phyloP scores from a whole-genome alignment of 2,888 invertebrate species.

The Cotesia congregata region DNA sequence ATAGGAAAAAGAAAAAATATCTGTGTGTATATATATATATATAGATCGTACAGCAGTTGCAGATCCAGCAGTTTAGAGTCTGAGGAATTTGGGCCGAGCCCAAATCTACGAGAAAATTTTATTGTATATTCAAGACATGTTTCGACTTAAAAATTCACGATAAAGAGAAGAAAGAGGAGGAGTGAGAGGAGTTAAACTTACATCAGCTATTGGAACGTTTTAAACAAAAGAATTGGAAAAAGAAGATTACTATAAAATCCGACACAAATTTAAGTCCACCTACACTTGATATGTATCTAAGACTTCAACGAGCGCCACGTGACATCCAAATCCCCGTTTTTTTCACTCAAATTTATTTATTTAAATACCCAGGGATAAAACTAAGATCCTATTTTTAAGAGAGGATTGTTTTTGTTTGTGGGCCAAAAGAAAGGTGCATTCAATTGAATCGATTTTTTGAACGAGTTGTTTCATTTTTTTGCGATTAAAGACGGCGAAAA shows the following conservation, averaged over 20 bases:
- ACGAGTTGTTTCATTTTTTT: no score
- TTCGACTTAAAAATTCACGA: constrained; percentile 58
- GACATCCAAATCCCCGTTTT: neutral
- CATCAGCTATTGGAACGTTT: constrained; percentile 4
- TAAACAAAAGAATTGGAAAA: constrained; percentile 15
- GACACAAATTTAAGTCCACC: neutral
- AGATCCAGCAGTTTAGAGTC: constrained; percentile 29
- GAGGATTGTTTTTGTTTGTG: no score
- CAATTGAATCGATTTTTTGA: no score
- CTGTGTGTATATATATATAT: neutral
- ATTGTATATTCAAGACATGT: constrained; percentile 68
- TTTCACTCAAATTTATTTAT: neutral
- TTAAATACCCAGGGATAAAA: no score
- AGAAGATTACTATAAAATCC: neutral
- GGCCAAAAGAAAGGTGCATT: no score
- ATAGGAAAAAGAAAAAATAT: constrained; percentile 30
- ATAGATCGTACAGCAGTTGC: constrained; percentile 7
- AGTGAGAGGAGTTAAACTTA: constrained; percentile 10
- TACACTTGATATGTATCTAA: neutral
- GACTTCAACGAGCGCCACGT: neutral
- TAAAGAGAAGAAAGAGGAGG: neutral
- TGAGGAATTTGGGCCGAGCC: constrained; percentile 48
- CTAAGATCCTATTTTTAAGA: no score
- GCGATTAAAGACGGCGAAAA: no score
- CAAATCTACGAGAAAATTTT: constrained; percentile 65